Base-by-base conservation (phyloP, 2,113 vertebrate species). In the Maccullochella peelii region DNA sequence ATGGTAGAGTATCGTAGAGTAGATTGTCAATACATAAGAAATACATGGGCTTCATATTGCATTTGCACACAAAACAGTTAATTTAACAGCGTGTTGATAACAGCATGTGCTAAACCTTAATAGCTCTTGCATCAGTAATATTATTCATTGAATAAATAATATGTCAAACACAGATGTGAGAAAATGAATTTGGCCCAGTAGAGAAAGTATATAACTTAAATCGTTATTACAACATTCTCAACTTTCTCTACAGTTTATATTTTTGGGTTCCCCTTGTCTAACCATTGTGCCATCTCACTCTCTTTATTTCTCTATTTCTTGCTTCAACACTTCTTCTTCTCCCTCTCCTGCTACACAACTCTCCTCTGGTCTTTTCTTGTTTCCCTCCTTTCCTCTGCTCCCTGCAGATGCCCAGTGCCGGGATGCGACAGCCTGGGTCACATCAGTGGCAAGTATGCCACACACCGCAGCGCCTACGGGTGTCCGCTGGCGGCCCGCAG, bases 371-470 rank as follows among this genome's bases (percentile, higher is more conserved):
- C 55, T 38, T 52, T 33, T 63, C 55, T 25, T 21, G 11, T 79
- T 58, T 62, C n/a, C 50, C 36, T 50, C 10, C 49, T 61, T 52
- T 76, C 66, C 69, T 70, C 20, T 18, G n/a, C 72, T 85, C 59
- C 49, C 62, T 86, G 73, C 86, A 99, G 98, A 94, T 99, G 98
- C 90, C 98, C 98, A 0, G 97, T 99, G 79, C 98, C 98, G 0
- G 98, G 98, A 61, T 99, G 98, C 0, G 98, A 99, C 86, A 99
- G 98, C 68, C 95, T 99, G 6, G 98, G 98, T 62, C 98, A 99
- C 93, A 99, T 99, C 92, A 99, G 98, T 0, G 98, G 98, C 65
- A 99, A 99, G 90, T 99, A 99, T 0, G 98, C 98, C 58, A 99
- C 98, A 0, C 98, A 99, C 91, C 97, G 98, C n/a, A 99, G 98